Percentiles rank a stretch among this genome's conserved stretches.
Evolutionary conservation across 2,888 invertebrate genomes (phyloP).

Genomic region (Ommatoiulus sabulosus): DNA sequence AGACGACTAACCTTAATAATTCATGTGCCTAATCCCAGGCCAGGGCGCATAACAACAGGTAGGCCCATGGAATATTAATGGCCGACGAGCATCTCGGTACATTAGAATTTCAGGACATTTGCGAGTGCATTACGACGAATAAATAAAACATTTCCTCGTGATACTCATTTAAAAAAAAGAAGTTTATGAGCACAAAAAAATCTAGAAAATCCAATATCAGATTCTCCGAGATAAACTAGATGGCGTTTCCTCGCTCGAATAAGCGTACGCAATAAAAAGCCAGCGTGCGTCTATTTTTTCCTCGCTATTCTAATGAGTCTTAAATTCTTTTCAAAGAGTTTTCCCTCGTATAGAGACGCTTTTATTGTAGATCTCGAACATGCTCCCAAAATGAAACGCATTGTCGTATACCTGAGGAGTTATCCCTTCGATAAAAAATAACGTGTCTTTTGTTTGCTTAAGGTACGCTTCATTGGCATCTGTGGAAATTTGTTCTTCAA

Average conservation of each 20-base stretch:
- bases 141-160: neutral
- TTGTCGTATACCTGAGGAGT: neutral
- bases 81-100: neutral
- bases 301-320: neutral
- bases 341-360: neutral
- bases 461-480: neutral
- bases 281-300: neutral
- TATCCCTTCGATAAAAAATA: neutral
- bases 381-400: neutral
- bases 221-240: neutral
- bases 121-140: neutral
- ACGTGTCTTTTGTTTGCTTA: neutral
- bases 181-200: constrained; percentile 25
- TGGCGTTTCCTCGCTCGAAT: constrained; percentile 22
- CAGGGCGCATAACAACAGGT: constrained; percentile 7
- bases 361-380: neutral
- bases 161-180: constrained; percentile 2
- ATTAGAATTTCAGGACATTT: neutral
- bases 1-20: constrained; percentile 25
- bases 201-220: constrained; percentile 28
- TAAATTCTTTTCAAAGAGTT: neutral
- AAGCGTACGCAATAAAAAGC: constrained; percentile 20
- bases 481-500: neutral
- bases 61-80: constrained; percentile 31
- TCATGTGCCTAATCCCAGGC: neutral